Conservation (phyloP, 2,797 vertebrate species). For the Cryptoblepharus egeriae region DNA sequence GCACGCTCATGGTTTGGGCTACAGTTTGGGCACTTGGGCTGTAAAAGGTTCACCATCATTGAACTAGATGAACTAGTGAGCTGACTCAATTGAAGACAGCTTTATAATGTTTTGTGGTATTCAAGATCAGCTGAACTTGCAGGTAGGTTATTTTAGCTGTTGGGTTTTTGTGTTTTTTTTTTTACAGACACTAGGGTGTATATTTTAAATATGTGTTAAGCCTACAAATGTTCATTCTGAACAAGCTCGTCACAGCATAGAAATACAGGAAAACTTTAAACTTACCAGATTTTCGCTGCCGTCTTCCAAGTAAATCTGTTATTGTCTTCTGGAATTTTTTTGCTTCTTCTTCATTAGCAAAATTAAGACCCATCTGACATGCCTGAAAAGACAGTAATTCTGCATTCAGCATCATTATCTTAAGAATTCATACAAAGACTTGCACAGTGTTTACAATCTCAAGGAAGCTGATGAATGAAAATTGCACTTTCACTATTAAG, state of each 20-base stretch:
- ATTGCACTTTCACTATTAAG: neutral
- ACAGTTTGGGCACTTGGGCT: too few species aligned
- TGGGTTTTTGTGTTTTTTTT: too few species aligned
- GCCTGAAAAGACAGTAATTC: conserved; percentile 79
- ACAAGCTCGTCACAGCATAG: conserved; percentile 6
- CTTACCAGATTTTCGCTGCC: conserved; percentile 92
- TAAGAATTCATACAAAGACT: neutral
- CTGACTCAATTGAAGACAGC: neutral
- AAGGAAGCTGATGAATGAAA: neutral
- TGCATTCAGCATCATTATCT: neutral
- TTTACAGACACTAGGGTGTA: too few species aligned
- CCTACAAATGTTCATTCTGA: neutral
- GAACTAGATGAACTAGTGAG: too few species aligned
- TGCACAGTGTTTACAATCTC: neutral
- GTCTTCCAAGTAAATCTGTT: conserved; percentile 88
- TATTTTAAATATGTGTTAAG: too few species aligned
- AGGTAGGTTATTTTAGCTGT: too few species aligned
- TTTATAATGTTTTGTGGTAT: too few species aligned
- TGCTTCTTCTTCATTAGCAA: conserved; percentile 96
- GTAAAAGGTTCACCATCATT: too few species aligned
- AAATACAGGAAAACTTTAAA: conserved; percentile 45
- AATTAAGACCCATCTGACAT: conserved; percentile 96
- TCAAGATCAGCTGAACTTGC: too few species aligned
- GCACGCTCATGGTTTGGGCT: too few species aligned
- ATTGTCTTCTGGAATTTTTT: conserved; percentile 89